Base-by-base conservation (phyloP, 2,888 invertebrate genomes). In the Tillus elongatus region DNA sequence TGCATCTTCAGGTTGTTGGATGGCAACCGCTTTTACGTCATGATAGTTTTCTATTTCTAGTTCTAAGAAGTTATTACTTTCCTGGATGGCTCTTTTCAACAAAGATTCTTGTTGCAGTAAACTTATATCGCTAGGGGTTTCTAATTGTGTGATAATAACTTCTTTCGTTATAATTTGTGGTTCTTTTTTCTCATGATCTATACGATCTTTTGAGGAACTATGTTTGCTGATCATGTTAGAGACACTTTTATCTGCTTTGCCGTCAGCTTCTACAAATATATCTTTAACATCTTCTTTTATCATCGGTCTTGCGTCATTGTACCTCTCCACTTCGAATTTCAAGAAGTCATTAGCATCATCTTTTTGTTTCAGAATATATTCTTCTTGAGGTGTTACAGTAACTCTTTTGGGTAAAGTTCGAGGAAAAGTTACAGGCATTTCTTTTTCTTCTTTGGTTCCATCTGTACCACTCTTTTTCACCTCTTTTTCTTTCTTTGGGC, bases 31-130 rank as follows among this genome's bases (percentile, higher is more conserved):
- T 11, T 42, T 41, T 15, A 46, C 48, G 32, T 53, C 52, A 27
- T 51, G 41, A 30, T 50, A 53, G 31, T 42, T 40, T 6, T 41
- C 39, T n/a, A 50, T 33, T 45, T 54, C 54, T 24, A 40, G 39
- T 37, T 41, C 39, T 8, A 54, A 32, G 30, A 55, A 55, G 8
- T 30, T 30, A 9, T 46, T 43, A 4, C 46, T 44, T n/a, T 49
- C 33, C 40, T 40, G 52, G 4, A 9, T 10, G 11, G 6, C 30
- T 10, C 6, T 9, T n/a, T n/a, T n/a, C n/a, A n/a, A n/a, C n/a
- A n/a, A n/a, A n/a, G n/a, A n/a, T 24, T 40, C 37, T 33, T 13
- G 14, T 27, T n/a, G n/a, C n/a, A n/a, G n/a, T n/a, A n/a, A n/a
- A n/a, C n/a, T n/a, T n/a, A n/a, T n/a, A n/a, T n/a, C n/a, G n/a